Evolutionary conservation across 2,888 invertebrate genomes (phyloP).

Genomic region (Scaptomyza parva): DNA sequence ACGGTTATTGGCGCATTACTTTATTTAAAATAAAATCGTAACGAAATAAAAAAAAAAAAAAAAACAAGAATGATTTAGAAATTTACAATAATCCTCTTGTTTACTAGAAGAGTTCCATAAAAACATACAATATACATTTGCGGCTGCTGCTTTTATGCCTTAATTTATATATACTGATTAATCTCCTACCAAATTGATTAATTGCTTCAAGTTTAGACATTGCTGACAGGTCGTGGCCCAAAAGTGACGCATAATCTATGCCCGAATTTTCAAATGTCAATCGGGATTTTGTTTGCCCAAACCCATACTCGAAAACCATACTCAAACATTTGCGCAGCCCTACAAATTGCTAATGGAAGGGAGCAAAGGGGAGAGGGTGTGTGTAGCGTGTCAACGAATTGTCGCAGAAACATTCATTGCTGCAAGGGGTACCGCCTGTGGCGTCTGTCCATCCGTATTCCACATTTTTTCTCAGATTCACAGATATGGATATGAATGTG

Average conservation of each 20-base stretch:
- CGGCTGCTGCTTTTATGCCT: too few species aligned
- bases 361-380: slow-evolving; percentile 1
- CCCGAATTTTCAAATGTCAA: slow-evolving; percentile 38
- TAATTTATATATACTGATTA: background rate
- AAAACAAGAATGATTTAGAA: too few species aligned
- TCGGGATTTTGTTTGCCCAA: too few species aligned
- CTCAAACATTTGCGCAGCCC: slow-evolving; percentile 34
- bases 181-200: background rate
- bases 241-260: background rate
- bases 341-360: slow-evolving; percentile 34
- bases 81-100: background rate
- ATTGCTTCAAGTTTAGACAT: background rate
- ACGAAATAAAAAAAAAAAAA: too few species aligned
- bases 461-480: background rate
- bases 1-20: background rate
- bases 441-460: background rate
- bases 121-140: too few species aligned
- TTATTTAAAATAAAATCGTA: background rate
- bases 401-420: slow-evolving; percentile 8
- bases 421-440: background rate
- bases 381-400: slow-evolving; percentile 6
- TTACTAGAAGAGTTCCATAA: background rate
- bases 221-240: background rate
- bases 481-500: slow-evolving; percentile 39
- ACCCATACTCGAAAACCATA: slow-evolving; percentile 24